These are phyloP conservation scores for Noctilio leporinus DNA, from an alignment of 2,113 vertebrate species.

Conservation along the genomic window DNA sequence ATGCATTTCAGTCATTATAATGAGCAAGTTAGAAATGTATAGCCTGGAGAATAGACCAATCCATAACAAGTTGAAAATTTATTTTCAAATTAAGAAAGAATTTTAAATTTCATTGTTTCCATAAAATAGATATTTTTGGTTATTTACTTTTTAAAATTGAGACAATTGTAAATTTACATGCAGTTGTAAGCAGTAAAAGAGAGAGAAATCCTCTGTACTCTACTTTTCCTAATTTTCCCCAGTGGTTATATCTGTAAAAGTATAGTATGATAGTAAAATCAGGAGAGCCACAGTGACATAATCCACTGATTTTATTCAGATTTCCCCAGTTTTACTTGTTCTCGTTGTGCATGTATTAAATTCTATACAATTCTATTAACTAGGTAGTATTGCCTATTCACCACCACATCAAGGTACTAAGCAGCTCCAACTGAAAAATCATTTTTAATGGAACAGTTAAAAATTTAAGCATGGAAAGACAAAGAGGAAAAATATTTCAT, in stretches of 20 bases:
- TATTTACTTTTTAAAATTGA: not conserved
- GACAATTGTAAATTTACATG: not conserved
- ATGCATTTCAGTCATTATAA: not conserved
- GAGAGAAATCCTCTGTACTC: not conserved
- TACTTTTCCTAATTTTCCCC: not conserved
- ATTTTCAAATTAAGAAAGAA: not conserved
- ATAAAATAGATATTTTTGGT: not conserved
- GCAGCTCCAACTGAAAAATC: not conserved
- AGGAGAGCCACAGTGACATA: not conserved
- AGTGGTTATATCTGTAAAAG: not conserved
- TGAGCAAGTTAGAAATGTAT: not conserved
- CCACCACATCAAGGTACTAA: not conserved
- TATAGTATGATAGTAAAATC: not conserved
- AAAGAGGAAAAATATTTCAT: not conserved
- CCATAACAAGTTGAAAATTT: not conserved
- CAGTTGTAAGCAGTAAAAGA: not conserved
- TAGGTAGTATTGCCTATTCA: not conserved
- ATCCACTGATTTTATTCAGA: not conserved
- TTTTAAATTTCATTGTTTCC: not conserved
- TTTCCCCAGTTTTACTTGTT: not conserved
- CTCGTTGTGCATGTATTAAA: not conserved
- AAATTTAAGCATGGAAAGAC: not conserved
- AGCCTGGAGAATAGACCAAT: not conserved
- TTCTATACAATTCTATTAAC: not conserved
- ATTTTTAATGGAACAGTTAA: not conserved